These are phyloP conservation scores for Polymixis flavicincta DNA, from an alignment of 2,888 invertebrate species.

Conservation along the genomic window DNA sequence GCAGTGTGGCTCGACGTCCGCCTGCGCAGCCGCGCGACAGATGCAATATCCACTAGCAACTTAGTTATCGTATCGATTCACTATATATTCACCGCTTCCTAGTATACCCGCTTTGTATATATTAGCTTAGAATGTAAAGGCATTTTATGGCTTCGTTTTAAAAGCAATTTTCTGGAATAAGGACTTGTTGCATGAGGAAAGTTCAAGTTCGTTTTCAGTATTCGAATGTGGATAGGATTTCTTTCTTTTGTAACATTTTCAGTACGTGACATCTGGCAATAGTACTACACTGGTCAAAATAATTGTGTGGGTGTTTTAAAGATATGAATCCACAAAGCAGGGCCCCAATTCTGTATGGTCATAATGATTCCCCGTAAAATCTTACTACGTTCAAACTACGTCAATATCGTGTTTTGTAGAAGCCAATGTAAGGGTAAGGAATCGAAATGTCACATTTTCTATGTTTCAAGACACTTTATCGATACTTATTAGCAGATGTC, in stretches of 20 bases:
- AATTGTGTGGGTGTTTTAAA: background rate
- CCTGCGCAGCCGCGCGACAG: slow-evolving; percentile 59
- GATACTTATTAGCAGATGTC: too few relatives aligned
- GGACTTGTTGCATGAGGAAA: slow-evolving; percentile 16
- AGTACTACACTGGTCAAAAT: too few relatives aligned
- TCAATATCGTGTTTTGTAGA: too few relatives aligned
- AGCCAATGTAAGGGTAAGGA: too few relatives aligned
- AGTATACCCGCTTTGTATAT: slow-evolving; percentile 15
- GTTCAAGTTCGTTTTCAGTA: background rate
- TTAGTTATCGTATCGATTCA: slow-evolving; percentile 74
- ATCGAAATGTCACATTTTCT: too few relatives aligned
- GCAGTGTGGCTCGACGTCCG: slow-evolving; percentile 59
- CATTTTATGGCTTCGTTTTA: background rate
- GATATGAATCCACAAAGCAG: background rate
- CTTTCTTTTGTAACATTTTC: too few relatives aligned
- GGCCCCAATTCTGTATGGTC: too few relatives aligned
- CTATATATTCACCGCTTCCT: slow-evolving; percentile 40
- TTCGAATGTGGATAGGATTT: background rate
- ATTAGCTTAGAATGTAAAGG: slow-evolving; percentile 7
- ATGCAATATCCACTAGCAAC: slow-evolving; percentile 79
- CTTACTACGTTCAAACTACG: too few relatives aligned
- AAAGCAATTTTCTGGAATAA: background rate
- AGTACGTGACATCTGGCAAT: too few relatives aligned
- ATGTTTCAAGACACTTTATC: too few relatives aligned
- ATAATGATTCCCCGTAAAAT: too few relatives aligned